Base-by-base conservation (phyloP, 2,888 invertebrate species). In the Xanthia icteritia region DNA sequence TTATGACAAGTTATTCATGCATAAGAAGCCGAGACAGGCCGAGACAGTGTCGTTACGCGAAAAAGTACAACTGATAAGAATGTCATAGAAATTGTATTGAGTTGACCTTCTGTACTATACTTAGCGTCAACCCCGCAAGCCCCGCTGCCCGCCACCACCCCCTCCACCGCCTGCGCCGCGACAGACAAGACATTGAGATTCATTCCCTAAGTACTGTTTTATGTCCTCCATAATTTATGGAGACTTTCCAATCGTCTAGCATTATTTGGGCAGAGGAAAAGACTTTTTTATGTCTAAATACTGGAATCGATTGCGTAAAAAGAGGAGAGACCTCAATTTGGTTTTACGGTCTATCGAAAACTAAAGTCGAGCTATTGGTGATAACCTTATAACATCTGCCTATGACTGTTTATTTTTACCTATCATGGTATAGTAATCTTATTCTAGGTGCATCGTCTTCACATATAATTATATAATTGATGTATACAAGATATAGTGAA, bases 121-220 rank as follows among this genome's bases (percentile, higher is more conserved):
- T 58, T 36, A 56, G 17, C 48, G 23, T 61, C 54, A 20, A 39
- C 75, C 42, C n/a, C 65, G 54, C 42, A 6, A 23, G 20, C 13
- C 65, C 54, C 64, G 31, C 71, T 4, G 23, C 64, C 75, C 56
- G 27, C 58, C 17, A 13, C 15, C 15, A 0, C 54, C 45, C 71
- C 31, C 51, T n/a, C 61, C 48, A 63, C 45, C 68, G 77, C 77
- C 64, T 66, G 70, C 61, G 63, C 70, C 56, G 56, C 67, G 75
- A 39, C 69, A 58, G 77, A 68, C 77, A 36, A 81, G 67, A 77
- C 77, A 84, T 86, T 86, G 82, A 84, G 79, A 86, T 86, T 84
- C 75, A 86, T 86, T 82, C 66, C 66, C 74, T 79, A 77, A 82
- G 76, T 86, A 84, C 84, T 68, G 64, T 72, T 84, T 82, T 84